phyloP scores from a whole-genome alignment of 53 echinoderm and acorn worm genomes.

The Apostichopus leukothele region DNA sequence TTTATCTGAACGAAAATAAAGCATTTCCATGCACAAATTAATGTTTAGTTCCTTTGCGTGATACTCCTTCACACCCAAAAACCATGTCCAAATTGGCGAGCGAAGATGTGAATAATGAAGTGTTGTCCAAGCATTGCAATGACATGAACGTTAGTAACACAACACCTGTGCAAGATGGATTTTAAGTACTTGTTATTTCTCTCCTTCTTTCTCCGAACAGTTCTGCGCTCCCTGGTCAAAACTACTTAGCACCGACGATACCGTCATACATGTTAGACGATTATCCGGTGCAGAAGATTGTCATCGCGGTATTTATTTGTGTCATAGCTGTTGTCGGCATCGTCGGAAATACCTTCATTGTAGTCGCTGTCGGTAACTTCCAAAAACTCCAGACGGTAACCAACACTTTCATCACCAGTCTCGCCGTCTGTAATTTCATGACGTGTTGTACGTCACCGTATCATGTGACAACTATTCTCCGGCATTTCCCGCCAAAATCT shows the following conservation, averaged over 20 bases:
- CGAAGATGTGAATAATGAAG: too few species aligned
- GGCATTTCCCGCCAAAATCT: neutral
- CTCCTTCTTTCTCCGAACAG: neutral
- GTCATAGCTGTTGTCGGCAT: neutral
- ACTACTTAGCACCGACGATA: neutral
- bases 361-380: slow-evolving; percentile 11
- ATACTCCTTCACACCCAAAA: too few species aligned
- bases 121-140: too few species aligned
- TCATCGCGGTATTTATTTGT: slow-evolving; percentile 6
- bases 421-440: slow-evolving; percentile 26
- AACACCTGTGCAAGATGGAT: too few species aligned
- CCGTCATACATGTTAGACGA: slow-evolving; percentile 1
- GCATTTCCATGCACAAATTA: too few species aligned
- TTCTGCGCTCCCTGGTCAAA: neutral
- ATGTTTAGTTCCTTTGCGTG: too few species aligned
- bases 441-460: slow-evolving; percentile 15
- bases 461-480: slow-evolving; percentile 30
- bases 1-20: too few species aligned
- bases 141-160: too few species aligned
- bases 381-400: slow-evolving; percentile 14
- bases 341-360: slow-evolving; percentile 19
- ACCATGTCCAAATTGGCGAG: neutral
- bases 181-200: too few species aligned
- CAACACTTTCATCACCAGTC: slow-evolving; percentile 12
- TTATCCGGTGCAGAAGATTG: neutral